A percentile compares a stretch with the other conserved stretches of the same genome.
Conservation (phyloP, 2,113 vertebrate genomes). For the Copsychus sechellarum region DNA sequence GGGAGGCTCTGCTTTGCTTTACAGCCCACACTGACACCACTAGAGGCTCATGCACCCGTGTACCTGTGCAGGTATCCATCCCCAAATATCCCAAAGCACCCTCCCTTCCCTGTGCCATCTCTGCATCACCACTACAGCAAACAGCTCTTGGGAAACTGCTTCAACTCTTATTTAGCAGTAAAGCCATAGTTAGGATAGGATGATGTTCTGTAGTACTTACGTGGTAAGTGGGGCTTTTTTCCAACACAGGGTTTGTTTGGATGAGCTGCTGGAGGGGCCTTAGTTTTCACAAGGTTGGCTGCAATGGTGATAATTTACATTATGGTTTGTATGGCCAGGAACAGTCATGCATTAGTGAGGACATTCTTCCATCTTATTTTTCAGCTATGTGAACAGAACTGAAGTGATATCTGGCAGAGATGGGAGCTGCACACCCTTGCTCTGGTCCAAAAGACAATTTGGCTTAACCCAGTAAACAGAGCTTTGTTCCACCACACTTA, state of each 20-base stretch:
- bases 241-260: fast-evolving
- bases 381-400: background rate
- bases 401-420: background rate
- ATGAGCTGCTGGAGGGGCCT: fast-evolving
- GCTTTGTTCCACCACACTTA: background rate
- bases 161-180: background rate
- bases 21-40: background rate
- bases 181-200: background rate
- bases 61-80: background rate
- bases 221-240: background rate
- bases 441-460: background rate
- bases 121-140: background rate
- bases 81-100: background rate
- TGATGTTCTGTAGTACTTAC: constrained; percentile 29
- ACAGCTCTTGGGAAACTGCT: background rate
- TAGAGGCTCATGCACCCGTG: fast-evolving
- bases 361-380: background rate
- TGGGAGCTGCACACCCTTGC: background rate
- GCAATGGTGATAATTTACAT: background rate
- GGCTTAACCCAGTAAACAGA: background rate
- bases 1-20: background rate
- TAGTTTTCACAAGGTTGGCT: background rate
- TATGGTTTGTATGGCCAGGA: background rate
- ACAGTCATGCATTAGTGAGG: background rate
- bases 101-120: background rate